Evolutionary conservation across 2,113 vertebrate species (phyloP), one percentile per base, ranked within the genome.

Genomic region (Triplophysa tibetana): DNA sequence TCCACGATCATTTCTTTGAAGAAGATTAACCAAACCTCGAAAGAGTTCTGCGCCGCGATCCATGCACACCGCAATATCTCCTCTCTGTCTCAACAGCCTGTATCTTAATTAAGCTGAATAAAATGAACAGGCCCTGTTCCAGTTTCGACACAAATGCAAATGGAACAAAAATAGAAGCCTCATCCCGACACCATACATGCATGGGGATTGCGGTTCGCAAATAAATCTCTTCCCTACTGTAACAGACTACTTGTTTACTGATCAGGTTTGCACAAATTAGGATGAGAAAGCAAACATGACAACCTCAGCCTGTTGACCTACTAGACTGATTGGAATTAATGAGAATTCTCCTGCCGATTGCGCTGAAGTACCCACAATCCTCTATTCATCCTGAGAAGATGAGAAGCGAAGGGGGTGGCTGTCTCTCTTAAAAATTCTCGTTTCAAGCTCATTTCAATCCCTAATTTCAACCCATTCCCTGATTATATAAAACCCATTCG

Each of bases 211-310:
- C 43, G 58, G 69, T 56, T 52, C 75, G 80, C 81, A 85, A 84
- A 85, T 86, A 83, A 74, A 81, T 76, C 61, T 77, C 64, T 80
- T 84, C 23, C 77, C 63, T 43, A 85, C 82, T 77, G 84, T 86
- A 85, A 84, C 74, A 76, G 85, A 80, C 76, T 75, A 77, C 81
- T 84, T 87, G 84, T 88, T 88, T 87, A 87, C 85, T 69, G 76
- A 85, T 85, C 73, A 66, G 75, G 84, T 86, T 84, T 81, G 77
- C 77, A 80, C 70, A 82, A 88, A 88, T 88, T 84, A 87, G 77
- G 84, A 84, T 29, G 24, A 67, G 80, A 85, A 81, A 72, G 83
- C 85, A 83, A 86, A 88, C 78, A 84, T 54, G 72, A 78, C 58
- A 38, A 38, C 64, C 48, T 69, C 76, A 82, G 82, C 38, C 72